Conservation (phyloP, 2,113 vertebrate genomes). For the Aythya baeri region DNA sequence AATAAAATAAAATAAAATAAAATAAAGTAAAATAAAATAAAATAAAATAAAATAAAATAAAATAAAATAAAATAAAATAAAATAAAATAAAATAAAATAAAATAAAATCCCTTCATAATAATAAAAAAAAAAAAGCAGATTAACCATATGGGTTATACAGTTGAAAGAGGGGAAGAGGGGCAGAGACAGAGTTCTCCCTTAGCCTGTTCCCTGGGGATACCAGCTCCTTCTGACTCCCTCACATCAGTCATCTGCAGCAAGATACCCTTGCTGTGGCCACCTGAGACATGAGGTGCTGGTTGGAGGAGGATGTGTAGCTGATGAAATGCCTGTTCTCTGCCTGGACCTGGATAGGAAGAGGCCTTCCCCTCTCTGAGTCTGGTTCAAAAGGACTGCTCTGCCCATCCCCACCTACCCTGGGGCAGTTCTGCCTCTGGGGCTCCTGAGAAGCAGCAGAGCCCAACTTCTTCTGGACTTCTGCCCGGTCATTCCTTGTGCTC, state of each 20-base stretch:
- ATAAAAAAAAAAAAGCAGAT: neutral
- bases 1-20: neutral
- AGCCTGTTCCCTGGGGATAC: neutral
- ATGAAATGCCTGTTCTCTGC: neutral
- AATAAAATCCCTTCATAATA: neutral
- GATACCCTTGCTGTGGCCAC: neutral
- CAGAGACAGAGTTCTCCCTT: neutral
- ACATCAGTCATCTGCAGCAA: neutral
- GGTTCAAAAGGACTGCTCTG: no score
- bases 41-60: no score
- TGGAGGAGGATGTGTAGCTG: neutral
- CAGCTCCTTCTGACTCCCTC: neutral
- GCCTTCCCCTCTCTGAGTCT: no score
- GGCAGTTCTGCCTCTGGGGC: no score
- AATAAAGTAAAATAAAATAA: no score
- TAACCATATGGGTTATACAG: neutral
- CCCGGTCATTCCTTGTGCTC: neutral
- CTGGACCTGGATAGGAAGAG: neutral
- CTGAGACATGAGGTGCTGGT: neutral
- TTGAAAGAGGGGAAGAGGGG: neutral
- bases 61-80: no score
- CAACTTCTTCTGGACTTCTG: neutral
- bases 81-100: neutral
- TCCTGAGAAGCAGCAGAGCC: neutral
- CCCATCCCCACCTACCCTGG: no score